A percentile compares a stretch with the other conserved stretches of the same genome.
These are phyloP conservation scores for Vanessa cardui DNA, from an alignment of 2,888 invertebrate species.

Conservation along the genomic window DNA sequence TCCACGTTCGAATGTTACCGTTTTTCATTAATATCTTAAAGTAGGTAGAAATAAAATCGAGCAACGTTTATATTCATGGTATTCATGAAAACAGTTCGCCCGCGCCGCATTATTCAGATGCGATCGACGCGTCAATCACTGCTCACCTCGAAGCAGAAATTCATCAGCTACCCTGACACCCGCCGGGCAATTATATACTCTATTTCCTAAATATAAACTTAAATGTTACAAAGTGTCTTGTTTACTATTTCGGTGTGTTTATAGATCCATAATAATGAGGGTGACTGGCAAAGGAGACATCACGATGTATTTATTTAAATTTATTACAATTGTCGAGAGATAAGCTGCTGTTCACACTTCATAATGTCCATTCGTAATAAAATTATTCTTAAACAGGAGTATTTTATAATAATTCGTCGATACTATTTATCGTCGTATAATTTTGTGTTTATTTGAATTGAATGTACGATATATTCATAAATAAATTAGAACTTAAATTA, in stretches of 20 bases:
- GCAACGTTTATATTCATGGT: conserved; percentile 59
- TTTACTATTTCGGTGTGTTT: conserved; percentile 37
- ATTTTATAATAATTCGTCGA: conserved; percentile 12
- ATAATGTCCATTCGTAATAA: conserved; percentile 35
- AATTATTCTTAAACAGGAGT: conserved; percentile 22
- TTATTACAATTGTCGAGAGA: conserved; percentile 61
- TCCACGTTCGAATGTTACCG: neutral
- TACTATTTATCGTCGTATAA: conserved; percentile 6
- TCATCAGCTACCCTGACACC: conserved; percentile 41
- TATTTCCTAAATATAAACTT: conserved; percentile 41
- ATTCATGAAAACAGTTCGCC: conserved; percentile 61
- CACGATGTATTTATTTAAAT: conserved; percentile 71
- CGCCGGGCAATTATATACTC: conserved; percentile 34
- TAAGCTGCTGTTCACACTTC: conserved; percentile 57
- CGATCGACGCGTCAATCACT: conserved; percentile 62
- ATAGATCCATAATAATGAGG: conserved; percentile 69
- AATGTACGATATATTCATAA: neutral
- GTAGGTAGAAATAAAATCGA: conserved; percentile 4
- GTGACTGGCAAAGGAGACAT: conserved; percentile 55
- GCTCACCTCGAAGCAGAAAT: conserved; percentile 52
- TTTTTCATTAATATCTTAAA: neutral
- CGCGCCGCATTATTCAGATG: conserved; percentile 54
- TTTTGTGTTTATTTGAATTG: neutral
- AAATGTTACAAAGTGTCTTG: neutral
- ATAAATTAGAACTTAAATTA: neutral